These are phyloP conservation scores for Platygyra sinensis DNA, from an alignment of 64 coral and sea anemone species.

Conservation along the genomic window DNA sequence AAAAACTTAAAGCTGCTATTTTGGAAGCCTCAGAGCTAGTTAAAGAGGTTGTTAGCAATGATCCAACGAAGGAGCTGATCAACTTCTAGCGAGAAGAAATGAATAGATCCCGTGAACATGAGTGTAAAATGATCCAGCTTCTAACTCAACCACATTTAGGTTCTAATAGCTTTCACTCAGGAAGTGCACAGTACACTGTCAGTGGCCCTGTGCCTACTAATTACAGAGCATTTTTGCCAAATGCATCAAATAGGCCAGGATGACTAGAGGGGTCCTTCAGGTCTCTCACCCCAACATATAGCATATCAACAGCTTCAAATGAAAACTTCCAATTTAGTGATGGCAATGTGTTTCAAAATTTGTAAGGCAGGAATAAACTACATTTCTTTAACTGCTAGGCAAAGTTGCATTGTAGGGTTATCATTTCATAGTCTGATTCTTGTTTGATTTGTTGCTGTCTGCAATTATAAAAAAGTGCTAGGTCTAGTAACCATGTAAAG, in stretches of 20 bases:
- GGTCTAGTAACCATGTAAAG: background rate
- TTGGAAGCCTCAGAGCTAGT: constrained; percentile 7
- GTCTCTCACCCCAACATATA: background rate
- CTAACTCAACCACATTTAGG: constrained; percentile 21
- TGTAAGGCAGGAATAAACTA: background rate
- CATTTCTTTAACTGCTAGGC: background rate
- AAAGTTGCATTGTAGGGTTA: background rate
- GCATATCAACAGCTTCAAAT: background rate
- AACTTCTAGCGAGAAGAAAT: constrained; percentile 14
- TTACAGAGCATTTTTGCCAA: constrained; percentile 17
- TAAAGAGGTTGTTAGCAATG: background rate
- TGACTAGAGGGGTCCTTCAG: background rate
- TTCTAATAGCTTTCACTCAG: constrained; percentile 1
- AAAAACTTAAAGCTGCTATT: constrained; percentile 10
- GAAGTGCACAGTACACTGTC: background rate
- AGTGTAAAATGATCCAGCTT: constrained; percentile 27
- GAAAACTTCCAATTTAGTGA: background rate
- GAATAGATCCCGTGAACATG: constrained; percentile 14
- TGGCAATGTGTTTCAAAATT: background rate
- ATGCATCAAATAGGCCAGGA: background rate
- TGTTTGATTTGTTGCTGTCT: background rate
- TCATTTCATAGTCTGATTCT: background rate
- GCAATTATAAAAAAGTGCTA: background rate
- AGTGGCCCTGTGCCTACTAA: no score
- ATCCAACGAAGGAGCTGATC: constrained; percentile 9